Evolutionary conservation across 2,888 invertebrate genomes (phyloP).

Genomic region (Volucella bombylans): DNA sequence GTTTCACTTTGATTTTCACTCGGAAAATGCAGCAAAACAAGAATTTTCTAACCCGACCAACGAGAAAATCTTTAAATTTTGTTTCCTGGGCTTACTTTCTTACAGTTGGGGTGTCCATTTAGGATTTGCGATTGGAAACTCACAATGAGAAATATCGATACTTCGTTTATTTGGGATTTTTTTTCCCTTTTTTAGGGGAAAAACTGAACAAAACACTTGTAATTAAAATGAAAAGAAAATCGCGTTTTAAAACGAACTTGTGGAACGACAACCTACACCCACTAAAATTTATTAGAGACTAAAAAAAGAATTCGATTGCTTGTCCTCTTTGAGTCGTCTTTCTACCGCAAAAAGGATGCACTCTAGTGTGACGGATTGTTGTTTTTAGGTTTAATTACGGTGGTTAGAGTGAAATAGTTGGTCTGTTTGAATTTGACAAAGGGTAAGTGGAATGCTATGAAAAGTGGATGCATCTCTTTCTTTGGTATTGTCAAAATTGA

Average conservation of each 20-base stretch:
- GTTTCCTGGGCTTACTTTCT: constrained; percentile 60
- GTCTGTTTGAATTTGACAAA: background rate
- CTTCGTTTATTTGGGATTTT: constrained; percentile 3
- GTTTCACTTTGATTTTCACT: constrained; percentile 52
- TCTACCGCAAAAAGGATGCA: constrained; percentile 65
- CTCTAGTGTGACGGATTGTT: constrained; percentile 56
- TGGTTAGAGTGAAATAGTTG: constrained; percentile 8
- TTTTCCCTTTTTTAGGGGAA: background rate
- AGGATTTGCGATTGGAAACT: background rate
- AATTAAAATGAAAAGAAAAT: constrained; percentile 56
- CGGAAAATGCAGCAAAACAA: constrained; percentile 42
- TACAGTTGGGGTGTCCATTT: constrained; percentile 42
- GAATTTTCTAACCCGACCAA: constrained; percentile 51
- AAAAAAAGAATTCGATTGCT: constrained; percentile 23
- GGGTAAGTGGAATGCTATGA: background rate
- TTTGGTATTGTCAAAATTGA: constrained; percentile 32
- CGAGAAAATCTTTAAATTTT: constrained; percentile 33
- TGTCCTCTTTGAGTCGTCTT: constrained; percentile 57
- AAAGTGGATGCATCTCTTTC: background rate
- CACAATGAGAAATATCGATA: constrained; percentile 8
- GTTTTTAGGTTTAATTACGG: constrained; percentile 10
- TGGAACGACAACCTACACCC: constrained; percentile 54
- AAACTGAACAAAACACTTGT: constrained; percentile 37
- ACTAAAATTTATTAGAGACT: constrained; percentile 63
- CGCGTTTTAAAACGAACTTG: constrained; percentile 36